These are phyloP conservation scores for Chrysolina oricalcia DNA, from an alignment of 2,888 invertebrate genomes.

Conservation along the genomic window DNA sequence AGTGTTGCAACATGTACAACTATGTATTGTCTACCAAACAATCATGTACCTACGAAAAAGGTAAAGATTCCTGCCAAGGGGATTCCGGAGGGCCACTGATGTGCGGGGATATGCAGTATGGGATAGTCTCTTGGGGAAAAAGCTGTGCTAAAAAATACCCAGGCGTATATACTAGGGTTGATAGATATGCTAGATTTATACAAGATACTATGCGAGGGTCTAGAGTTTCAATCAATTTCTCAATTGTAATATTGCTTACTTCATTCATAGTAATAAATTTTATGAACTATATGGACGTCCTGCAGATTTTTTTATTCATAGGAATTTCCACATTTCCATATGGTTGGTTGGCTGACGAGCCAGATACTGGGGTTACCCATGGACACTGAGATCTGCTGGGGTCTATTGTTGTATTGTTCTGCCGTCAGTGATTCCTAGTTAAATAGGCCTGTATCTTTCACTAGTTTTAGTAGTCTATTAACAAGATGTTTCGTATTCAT, in stretches of 20 bases:
- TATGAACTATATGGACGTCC: no score
- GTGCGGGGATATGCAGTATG: constrained; percentile 14
- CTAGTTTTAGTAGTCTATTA: no score
- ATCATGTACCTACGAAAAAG: not conserved
- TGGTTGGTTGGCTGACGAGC: no score
- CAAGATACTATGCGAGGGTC: not conserved
- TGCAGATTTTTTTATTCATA: no score
- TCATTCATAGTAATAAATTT: not conserved
- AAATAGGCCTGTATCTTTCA: no score
- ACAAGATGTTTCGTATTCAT: no score
- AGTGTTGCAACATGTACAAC: not conserved
- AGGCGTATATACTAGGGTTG: constrained; percentile 10
- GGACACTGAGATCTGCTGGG: no score
- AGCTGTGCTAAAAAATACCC: not conserved
- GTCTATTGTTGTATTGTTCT: no score
- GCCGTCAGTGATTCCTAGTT: no score
- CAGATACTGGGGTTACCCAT: no score
- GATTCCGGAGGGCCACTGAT: constrained; percentile 23
- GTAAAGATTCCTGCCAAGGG: constrained; percentile 19
- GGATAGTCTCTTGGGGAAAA: constrained; percentile 6
- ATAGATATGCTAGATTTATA: constrained; percentile 8
- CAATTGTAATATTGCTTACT: not conserved
- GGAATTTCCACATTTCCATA: no score
- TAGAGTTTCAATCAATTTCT: not conserved
- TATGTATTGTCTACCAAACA: not conserved